Percentiles rank a stretch among this genome's conserved stretches.
Conservation (phyloP, 2,113 vertebrate species). For the Dipodomys ordii region DNA sequence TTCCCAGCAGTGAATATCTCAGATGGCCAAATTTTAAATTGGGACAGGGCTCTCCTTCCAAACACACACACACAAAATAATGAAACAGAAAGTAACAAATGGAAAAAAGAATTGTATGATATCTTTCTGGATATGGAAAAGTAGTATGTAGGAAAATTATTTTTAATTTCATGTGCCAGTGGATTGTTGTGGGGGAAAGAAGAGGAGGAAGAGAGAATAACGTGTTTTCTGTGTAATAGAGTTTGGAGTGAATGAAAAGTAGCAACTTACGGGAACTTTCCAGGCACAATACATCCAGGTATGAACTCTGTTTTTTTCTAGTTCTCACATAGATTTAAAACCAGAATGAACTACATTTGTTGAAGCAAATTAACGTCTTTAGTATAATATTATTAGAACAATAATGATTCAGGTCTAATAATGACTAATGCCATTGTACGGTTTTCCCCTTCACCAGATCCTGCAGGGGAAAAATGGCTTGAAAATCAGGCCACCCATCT, state of each 20-base stretch:
- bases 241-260: slow-evolving; percentile 49
- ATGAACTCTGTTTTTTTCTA: slow-evolving; percentile 1
- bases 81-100: slow-evolving; percentile 16
- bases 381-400: slow-evolving; percentile 44
- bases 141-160: background rate
- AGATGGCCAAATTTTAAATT: slow-evolving; percentile 46
- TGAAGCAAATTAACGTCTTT: slow-evolving; percentile 11
- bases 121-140: background rate
- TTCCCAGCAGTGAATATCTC: slow-evolving; percentile 37
- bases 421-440: background rate
- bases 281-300: background rate
- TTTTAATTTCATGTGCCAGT: slow-evolving; percentile 35
- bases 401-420: slow-evolving; percentile 66
- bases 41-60: background rate
- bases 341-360: slow-evolving; percentile 21
- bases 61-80: background rate
- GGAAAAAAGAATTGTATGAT: background rate
- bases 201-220: background rate
- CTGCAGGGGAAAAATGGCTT: background rate
- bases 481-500: slow-evolving; percentile 57
- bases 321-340: slow-evolving; percentile 14
- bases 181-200: background rate
- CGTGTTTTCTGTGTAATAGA: background rate
- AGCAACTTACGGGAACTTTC: background rate
- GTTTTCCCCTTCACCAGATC: slow-evolving; percentile 40